Percentiles rank a stretch among this genome's conserved stretches.
phyloP scores from a whole-genome alignment of 2,888 invertebrate species.

The Calliopum simillimum region DNA sequence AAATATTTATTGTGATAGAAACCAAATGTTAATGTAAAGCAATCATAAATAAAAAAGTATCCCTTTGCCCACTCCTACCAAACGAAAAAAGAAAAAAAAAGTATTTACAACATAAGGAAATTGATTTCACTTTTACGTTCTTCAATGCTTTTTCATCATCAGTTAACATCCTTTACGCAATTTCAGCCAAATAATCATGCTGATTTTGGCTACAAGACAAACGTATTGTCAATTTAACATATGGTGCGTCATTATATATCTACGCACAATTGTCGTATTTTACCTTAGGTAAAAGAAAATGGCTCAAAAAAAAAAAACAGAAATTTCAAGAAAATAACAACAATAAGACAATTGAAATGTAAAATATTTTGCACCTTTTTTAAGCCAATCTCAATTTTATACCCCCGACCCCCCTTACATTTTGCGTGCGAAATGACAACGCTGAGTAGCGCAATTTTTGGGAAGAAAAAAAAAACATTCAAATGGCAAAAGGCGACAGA shows the following conservation, averaged over 20 bases:
- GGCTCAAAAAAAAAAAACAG: neutral
- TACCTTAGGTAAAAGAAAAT: neutral
- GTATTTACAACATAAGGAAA: neutral
- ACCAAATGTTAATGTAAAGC: too few species aligned
- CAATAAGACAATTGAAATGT: conserved; percentile 17
- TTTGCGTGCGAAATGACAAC: neutral
- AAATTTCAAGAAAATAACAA: neutral
- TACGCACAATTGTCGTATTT: neutral
- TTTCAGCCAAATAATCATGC: neutral
- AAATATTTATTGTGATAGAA: too few species aligned
- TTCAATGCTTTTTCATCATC: neutral
- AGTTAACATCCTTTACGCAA: conserved; percentile 1
- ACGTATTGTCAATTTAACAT: neutral
- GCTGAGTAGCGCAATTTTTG: neutral
- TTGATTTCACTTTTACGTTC: conserved; percentile 3
- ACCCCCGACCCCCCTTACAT: too few species aligned
- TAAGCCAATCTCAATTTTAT: too few species aligned
- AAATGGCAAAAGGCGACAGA: neutral
- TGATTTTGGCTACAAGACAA: neutral
- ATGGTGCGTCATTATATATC: neutral
- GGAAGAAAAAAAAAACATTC: too few species aligned
- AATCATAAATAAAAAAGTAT: too few species aligned
- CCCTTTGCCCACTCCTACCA: too few species aligned
- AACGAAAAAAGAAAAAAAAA: too few species aligned
- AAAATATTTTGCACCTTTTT: conserved; percentile 16